phyloP scores from a whole-genome alignment of 2,113 vertebrate species.

The Etheostoma spectabile region DNA sequence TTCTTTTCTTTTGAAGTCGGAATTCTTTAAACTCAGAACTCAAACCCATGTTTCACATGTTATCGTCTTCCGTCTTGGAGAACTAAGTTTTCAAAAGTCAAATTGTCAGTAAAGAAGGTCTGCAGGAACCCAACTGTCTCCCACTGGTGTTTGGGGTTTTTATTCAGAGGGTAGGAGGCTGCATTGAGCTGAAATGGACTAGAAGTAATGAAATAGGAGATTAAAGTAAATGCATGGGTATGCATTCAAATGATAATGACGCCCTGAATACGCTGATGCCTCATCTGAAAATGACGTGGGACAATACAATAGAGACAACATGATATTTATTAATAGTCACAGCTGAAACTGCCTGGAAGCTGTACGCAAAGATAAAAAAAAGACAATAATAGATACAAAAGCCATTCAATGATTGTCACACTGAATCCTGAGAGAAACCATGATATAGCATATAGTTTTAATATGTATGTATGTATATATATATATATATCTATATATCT shows the following conservation, averaged over 20 bases:
- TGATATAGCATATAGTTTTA: constrained; percentile 43
- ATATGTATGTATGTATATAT: not conserved
- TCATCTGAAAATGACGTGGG: constrained; percentile 41
- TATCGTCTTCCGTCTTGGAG: no score
- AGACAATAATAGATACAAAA: constrained; percentile 59
- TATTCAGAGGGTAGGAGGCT: not conserved
- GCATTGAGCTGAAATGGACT: constrained; percentile 43
- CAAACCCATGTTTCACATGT: no score
- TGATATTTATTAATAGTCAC: constrained; percentile 68
- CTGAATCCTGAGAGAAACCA: constrained; percentile 74
- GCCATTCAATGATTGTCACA: constrained; percentile 62
- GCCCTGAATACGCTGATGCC: constrained; percentile 15
- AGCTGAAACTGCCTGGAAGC: constrained; percentile 54
- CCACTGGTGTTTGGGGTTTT: not conserved
- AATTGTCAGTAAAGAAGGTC: not conserved
- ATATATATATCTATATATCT: constrained; percentile 32
- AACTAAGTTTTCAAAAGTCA: not conserved
- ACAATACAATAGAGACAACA: constrained; percentile 45
- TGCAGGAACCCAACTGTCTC: not conserved
- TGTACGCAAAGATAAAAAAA: constrained; percentile 41
- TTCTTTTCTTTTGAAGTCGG: no score
- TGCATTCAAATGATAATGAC: constrained; percentile 41
- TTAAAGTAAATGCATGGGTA: constrained; percentile 31
- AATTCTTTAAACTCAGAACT: no score
- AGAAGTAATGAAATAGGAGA: constrained; percentile 43